Conservation (phyloP, 2,888 invertebrate species). For the Chrysina gloriosa region DNA sequence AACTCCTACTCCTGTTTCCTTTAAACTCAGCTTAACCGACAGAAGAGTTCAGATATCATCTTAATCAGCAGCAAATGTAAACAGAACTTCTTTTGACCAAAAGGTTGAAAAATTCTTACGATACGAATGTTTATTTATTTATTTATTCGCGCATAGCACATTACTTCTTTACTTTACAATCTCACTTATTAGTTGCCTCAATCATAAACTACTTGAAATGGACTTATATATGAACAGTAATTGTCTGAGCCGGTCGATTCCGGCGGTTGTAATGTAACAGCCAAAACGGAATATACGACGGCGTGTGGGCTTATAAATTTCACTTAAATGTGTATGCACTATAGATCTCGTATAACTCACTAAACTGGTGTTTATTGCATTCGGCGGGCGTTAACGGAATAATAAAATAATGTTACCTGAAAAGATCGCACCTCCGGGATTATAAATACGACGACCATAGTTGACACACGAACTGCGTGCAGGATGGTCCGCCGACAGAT, state of each 20-base stretch:
- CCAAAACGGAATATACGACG: constrained; percentile 1
- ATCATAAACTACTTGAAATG: neutral
- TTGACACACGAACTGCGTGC: constrained; percentile 17
- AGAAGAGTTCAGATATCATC: too few species aligned
- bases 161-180: neutral
- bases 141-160: neutral
- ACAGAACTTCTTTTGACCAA: too few species aligned
- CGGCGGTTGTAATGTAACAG: neutral
- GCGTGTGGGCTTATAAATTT: constrained; percentile 26
- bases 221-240: constrained; percentile 5
- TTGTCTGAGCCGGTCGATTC: neutral
- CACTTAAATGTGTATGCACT: neutral
- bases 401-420: constrained; percentile 31
- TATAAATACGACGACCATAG: constrained; percentile 1
- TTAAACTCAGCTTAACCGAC: too few species aligned
- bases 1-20: too few species aligned
- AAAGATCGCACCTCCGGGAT: neutral
- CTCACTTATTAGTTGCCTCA: neutral
- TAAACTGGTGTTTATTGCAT: constrained; percentile 24
- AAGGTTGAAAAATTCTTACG: neutral
- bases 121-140: neutral
- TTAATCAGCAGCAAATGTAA: too few species aligned
- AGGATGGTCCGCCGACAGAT: neutral
- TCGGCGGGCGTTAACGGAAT: constrained; percentile 9
- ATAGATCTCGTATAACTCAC: constrained; percentile 25